Evolutionary conservation across 2,113 vertebrate genomes (phyloP), one percentile per base, ranked within the genome.

Genomic region (Nerophis ophidion): DNA sequence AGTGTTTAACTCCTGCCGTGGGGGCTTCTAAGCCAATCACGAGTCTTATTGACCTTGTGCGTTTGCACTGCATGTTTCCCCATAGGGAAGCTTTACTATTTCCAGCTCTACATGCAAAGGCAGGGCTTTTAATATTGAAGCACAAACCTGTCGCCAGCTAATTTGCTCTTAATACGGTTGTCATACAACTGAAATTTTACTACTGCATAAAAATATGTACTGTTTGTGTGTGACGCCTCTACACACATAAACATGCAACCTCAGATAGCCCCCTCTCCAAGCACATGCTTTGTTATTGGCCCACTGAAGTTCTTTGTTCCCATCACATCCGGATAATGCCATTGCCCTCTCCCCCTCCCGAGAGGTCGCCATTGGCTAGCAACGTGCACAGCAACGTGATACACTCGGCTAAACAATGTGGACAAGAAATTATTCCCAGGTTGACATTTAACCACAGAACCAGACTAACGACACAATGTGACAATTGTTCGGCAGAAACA

Each of bases 1-100:
- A 6, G 53, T 76, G 69, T 80, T 85, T 66, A 84, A 76, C 75
- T 79, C 70, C 75, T 46, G 52, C 74, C 64, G 51, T 5, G 14
- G 45, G n/a, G 69, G 79, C 57, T 68, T 52, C 51, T 70, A 70
- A 66, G 68, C 77, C 80, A 86, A 79, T 88, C 82, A 76, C 47
- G 57, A 70, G 70, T 66, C 67, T 62, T 65, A 65, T 38, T 76
- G 35, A 61, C 56, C 59, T 79, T 64, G 72, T 85, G 71, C 74
- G 66, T 74, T 67, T 78, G 68, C 58, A 1, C 38, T 58, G 61
- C 70, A 75, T 76, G 7, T 53, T 63, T 66, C 71, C 34, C 57
- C 44, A 11, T 35, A 57, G 4, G 33, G 13, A 47, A 65, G 26
- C 2, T 19, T 19, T 42, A 15, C 1, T 11, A 34, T 58, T 54